Conservation (phyloP, 2,888 invertebrate species). For the Drosophila meridiana region DNA sequence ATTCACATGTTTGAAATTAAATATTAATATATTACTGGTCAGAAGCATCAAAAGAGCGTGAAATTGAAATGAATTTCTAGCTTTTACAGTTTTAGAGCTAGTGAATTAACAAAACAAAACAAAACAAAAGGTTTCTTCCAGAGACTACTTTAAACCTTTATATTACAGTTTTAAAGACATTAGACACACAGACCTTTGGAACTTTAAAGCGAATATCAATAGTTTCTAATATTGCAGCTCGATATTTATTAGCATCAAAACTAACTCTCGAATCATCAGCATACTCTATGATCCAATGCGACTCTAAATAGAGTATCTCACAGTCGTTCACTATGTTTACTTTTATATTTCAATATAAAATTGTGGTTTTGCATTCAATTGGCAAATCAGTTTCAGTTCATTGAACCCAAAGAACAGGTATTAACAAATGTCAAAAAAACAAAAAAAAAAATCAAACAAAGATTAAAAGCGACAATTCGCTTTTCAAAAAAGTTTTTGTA, state of each 20-base stretch:
- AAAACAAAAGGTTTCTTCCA: too few relatives aligned
- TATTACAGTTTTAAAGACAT: not conserved
- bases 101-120: too few relatives aligned
- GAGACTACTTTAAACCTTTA: not conserved
- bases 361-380: slow-evolving; percentile 44
- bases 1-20: too few relatives aligned
- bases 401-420: slow-evolving; percentile 62
- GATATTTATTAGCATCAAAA: not conserved
- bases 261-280: not conserved
- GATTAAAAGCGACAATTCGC: not conserved
- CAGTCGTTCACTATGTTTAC: not conserved
- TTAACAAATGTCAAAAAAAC: slow-evolving; percentile 34
- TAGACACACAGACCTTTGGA: not conserved
- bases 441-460: slow-evolving; percentile 3
- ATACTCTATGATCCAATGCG: too few relatives aligned
- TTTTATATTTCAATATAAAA: slow-evolving; percentile 18
- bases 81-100: not conserved
- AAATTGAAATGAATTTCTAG: not conserved
- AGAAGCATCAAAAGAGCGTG: too few relatives aligned
- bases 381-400: slow-evolving; percentile 74
- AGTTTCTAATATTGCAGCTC: not conserved
- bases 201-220: not conserved
- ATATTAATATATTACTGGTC: not conserved
- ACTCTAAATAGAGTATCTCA: not conserved
- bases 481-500: slow-evolving; percentile 15